These are phyloP conservation scores for Euproctis similis DNA, from an alignment of 2,888 invertebrate genomes.

Conservation along the genomic window DNA sequence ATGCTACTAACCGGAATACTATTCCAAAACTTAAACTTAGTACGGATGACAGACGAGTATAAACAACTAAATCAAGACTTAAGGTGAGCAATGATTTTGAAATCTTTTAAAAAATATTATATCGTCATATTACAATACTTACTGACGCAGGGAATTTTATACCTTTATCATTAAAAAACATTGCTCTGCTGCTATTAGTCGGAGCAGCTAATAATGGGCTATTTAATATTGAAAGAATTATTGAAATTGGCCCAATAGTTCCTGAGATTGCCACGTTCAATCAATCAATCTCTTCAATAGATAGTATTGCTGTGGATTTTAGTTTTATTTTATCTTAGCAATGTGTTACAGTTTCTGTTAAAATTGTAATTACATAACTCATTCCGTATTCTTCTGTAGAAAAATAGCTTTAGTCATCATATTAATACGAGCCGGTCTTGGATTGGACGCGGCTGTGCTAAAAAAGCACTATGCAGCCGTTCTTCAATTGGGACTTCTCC, in stretches of 20 bases:
- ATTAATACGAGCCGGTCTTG: constrained; percentile 87
- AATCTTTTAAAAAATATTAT: no score
- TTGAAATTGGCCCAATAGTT: neutral
- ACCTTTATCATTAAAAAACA: no score
- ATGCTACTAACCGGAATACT: constrained; percentile 84
- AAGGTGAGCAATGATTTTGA: no score
- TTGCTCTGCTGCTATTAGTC: no score
- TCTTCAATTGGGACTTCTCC: constrained; percentile 84
- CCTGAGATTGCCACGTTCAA: neutral
- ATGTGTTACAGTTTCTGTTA: neutral
- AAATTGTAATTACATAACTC: neutral
- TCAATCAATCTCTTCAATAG: neutral
- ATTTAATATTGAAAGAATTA: neutral
- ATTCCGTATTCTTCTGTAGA: constrained; percentile 56
- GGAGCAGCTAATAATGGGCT: neutral
- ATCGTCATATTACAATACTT: no score
- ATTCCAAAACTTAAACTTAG: constrained; percentile 79
- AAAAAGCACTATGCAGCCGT: constrained; percentile 82
- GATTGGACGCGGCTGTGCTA: constrained; percentile 85
- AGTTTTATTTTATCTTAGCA: neutral
- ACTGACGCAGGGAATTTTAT: no score
- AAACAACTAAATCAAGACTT: constrained; percentile 78
- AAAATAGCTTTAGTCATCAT: constrained; percentile 89
- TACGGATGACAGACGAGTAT: constrained; percentile 78
- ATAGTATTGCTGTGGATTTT: no score